phyloP scores from a whole-genome alignment of 2,797 vertebrate genomes.

The Buphagus erythrorhynchus region DNA sequence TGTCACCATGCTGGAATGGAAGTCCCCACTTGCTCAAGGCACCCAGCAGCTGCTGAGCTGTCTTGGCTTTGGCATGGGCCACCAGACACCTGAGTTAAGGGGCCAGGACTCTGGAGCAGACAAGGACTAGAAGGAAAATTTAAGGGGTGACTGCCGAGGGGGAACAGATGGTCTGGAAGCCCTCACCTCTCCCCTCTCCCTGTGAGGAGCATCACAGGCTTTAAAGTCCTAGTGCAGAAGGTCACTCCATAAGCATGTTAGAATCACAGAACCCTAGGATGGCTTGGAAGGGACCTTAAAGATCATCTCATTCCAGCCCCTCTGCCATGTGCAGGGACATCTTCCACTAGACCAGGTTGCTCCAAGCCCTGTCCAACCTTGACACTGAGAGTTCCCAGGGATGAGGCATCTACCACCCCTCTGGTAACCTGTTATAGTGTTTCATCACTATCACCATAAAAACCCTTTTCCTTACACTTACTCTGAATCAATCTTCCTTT shows the following conservation, averaged over 20 bases:
- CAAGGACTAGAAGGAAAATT: background rate
- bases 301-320: fast-evolving
- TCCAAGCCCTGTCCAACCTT: background rate
- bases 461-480: background rate
- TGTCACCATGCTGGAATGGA: background rate
- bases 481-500: background rate
- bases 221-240: background rate
- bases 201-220: background rate
- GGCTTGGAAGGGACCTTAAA: background rate
- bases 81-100: background rate
- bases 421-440: fast-evolving
- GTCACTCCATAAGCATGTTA: background rate
- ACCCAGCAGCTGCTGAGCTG: background rate
- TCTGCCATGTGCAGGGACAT: fast-evolving
- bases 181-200: background rate
- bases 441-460: fast-evolving
- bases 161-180: background rate
- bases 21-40: background rate
- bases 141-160: background rate
- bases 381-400: background rate
- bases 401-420: background rate
- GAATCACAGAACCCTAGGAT: background rate
- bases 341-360: background rate
- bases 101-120: background rate
- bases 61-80: fast-evolving